Evolutionary conservation across 2,888 invertebrate genomes (phyloP).

Genomic region (Malacosoma neustria): DNA sequence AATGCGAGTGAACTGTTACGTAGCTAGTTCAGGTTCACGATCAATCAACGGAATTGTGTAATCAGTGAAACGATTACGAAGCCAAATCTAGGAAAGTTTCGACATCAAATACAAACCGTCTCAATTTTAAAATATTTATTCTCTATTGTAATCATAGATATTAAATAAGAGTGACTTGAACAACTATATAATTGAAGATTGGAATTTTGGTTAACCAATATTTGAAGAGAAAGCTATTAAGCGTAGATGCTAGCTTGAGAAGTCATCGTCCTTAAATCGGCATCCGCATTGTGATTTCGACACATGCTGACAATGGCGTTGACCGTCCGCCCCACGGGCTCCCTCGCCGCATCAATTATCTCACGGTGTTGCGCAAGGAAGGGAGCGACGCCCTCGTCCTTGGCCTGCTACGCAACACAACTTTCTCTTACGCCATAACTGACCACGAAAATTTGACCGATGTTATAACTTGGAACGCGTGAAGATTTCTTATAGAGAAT

Average conservation of each 20-base stretch:
- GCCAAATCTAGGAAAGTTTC: neutral
- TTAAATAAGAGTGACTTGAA: neutral
- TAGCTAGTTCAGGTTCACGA: neutral
- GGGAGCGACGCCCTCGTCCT: constrained; percentile 66
- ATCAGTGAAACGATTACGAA: too few relatives aligned
- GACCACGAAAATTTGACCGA: constrained; percentile 15
- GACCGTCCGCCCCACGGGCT: constrained; percentile 10
- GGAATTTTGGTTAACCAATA: constrained; percentile 5
- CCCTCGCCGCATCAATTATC: constrained; percentile 29
- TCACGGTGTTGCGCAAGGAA: constrained; percentile 38
- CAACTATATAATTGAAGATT: constrained; percentile 12
- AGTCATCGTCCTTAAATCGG: constrained; percentile 58
- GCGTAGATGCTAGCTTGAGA: constrained; percentile 24
- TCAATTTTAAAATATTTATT: neutral
- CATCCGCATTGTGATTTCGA: constrained; percentile 46
- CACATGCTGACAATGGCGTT: constrained; percentile 22
- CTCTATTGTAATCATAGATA: too few relatives aligned
- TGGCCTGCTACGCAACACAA: constrained; percentile 40
- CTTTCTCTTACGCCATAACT: constrained; percentile 50
- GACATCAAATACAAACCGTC: too few relatives aligned
- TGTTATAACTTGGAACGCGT: constrained; percentile 9
- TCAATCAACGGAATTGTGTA: neutral
- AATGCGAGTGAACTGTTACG: neutral
- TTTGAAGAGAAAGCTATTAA: constrained; percentile 35
- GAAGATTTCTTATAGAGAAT: constrained; percentile 29